Base-by-base conservation (phyloP, 2,888 invertebrate genomes). In the Aporophyla lueneburgensis region DNA sequence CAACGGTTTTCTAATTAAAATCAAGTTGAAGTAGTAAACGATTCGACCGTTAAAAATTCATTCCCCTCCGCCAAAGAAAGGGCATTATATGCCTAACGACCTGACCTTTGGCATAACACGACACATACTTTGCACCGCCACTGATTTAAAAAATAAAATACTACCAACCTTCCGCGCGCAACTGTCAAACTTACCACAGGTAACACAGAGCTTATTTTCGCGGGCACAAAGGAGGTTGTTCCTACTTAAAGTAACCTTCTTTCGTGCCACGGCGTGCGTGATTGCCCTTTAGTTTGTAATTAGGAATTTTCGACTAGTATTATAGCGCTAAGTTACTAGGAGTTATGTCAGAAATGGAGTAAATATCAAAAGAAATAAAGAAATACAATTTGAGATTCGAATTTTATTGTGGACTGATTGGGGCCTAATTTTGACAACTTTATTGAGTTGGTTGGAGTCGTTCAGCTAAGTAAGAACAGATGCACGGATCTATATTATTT, bases 101-200 rank as follows among this genome's bases (percentile, higher is more conserved):
- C 81, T 90, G 93, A 94, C 94, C 95, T 94, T 93, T 94, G 94
- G 90, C 94, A 92, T 94, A 89, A 93, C 94, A 94, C 94, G 94
- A 91, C 85, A 92, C 83, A 86, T 85, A 83, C 88, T 88, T 89
- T 84, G 86, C 81, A 69, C 80, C 46, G 81, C 76, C 76, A 83
- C 81, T 84, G 81, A 85, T 87, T 90, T 86, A 84, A 91, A 92
- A 93, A 91, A 89, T 81, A 88, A 84, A 87, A 76, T 67, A 16
- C 53, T 83, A 69, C 78, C 73, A 81, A 68, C 75, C 43, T 71
- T 72, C 76, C 54, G 56, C 80, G 79, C 74, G 54, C 72, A 85
- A 83, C 72, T 87, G 82, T 87, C 85, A 85, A 82, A 83, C 86
- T 76, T 89, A 82, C 68, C 76, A 83, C 58, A 81, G 82, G 74